Evolutionary conservation across 1,140 invertebrate genomes (phyloP).

Genomic region (Penaeus indicus): DNA sequence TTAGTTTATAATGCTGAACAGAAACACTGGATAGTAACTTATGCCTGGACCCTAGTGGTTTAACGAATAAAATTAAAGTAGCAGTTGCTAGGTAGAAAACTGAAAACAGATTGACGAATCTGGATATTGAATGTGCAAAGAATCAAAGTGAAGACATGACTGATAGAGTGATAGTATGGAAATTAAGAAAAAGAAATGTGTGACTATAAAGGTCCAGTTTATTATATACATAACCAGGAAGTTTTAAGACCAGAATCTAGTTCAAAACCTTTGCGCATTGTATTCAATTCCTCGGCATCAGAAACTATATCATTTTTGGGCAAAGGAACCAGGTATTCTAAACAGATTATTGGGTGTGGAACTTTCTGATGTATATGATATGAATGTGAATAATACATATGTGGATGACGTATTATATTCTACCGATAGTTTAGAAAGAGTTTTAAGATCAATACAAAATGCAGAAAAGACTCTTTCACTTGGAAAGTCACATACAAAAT

Average conservation of each 20-base stretch:
- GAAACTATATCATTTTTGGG: slow-evolving; percentile 30
- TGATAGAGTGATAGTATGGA: slow-evolving; percentile 23
- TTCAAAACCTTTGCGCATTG: slow-evolving; percentile 40
- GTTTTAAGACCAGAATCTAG: slow-evolving; percentile 24
- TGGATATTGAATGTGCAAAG: too few species aligned
- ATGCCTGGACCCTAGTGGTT: too few species aligned
- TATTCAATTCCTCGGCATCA: slow-evolving; percentile 33
- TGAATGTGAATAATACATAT: too few species aligned
- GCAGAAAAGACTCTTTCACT: not conserved
- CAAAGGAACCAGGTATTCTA: slow-evolving; percentile 19
- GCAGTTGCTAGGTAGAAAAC: too few species aligned
- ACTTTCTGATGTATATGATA: too few species aligned
- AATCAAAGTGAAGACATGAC: too few species aligned
- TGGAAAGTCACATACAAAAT: not conserved
- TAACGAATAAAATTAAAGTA: too few species aligned
- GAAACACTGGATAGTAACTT: slow-evolving; percentile 6
- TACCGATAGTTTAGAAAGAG: not conserved
- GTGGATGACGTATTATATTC: slow-evolving; percentile 4
- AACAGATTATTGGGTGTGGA: slow-evolving; percentile 42
- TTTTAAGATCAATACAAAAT: not conserved
- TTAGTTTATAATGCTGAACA: not conserved
- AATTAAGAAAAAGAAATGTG: too few species aligned
- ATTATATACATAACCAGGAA: slow-evolving; percentile 36
- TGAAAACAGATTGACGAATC: too few species aligned
- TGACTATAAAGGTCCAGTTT: slow-evolving; percentile 8